Base-by-base conservation (phyloP, 2,797 vertebrate species). In the Heterohyrax brucei region DNA sequence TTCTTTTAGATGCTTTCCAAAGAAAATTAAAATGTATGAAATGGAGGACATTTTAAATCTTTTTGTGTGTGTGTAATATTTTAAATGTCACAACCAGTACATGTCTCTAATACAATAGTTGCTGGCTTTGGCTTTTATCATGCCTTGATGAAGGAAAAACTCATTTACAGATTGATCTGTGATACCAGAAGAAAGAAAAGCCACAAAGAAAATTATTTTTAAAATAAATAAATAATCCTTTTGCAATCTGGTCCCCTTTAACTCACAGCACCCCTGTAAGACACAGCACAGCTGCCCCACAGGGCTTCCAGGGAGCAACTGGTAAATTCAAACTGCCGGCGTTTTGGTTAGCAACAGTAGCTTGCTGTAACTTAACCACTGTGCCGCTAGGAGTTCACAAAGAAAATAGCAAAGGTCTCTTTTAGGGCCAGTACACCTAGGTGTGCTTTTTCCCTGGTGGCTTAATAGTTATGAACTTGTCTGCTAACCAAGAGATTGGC, bases 21-120 rank as follows among this genome's bases (percentile, higher is more conserved):
- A 95, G 78, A 70, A 30, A 85, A 73, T 83, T n/a, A 50, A 95
- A 93, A 81, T 84, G n/a, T 77, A 66, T n/a, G 30, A 77, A 87
- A 53, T 64, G 46, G 16, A 48, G 48, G 56, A 48, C 70, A 28
- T 72, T 75, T 64, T 30, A 64, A 85, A 68, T 92, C 39, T 95
- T 33, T 90, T 72, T 53, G 61, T 82, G 82, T 76, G 48, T 53
- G 59, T 82, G 82, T 76, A 56, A 86, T 66, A 68, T 95, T 95
- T 75, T 83, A 87, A 79, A 33, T 46, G 24, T 72, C 56, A 48
- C 5, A 33, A 39, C 33, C n/a, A 87, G 53, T 6, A 4, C 73
- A 8, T 80, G 19, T 70, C 59, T 91, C 75, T 79, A 66, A 30
- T 33, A 79, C 70, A 66, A 66, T 33, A 75, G 73, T 19, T 10